Percentiles rank a stretch among this genome's conserved stretches.
These are phyloP conservation scores for Potamilus streckersoni DNA, from an alignment of 1,140 invertebrate genomes.

Conservation along the genomic window DNA sequence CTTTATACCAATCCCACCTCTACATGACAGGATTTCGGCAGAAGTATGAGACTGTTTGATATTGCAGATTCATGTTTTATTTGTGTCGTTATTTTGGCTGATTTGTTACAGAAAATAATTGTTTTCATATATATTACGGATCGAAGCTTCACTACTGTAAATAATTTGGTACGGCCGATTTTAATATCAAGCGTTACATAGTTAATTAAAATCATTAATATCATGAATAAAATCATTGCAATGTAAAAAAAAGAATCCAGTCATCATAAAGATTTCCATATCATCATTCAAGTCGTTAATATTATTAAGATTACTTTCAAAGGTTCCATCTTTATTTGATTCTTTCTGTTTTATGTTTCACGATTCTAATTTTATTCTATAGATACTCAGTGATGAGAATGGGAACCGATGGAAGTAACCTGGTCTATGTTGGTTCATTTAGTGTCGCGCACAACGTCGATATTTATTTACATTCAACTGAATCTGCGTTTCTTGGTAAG, in stretches of 20 bases:
- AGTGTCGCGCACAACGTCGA: constrained; percentile 39
- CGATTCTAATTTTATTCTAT: background rate
- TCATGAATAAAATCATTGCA: too few relatives aligned
- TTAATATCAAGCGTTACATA: background rate
- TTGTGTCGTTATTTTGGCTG: too few relatives aligned
- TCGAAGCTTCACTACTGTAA: background rate
- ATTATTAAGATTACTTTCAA: background rate
- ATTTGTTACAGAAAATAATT: background rate
- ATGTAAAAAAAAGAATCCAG: too few relatives aligned
- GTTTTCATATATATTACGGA: background rate
- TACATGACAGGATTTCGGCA: constrained; percentile 62
- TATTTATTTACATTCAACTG: constrained; percentile 43
- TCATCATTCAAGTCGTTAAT: background rate
- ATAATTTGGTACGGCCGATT: too few relatives aligned
- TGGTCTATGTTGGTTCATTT: constrained; percentile 33
- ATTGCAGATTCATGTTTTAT: too few relatives aligned
- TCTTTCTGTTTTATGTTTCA: background rate
- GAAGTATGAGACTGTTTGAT: constrained; percentile 12
- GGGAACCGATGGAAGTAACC: constrained; percentile 21
- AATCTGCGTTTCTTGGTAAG: constrained; percentile 30
- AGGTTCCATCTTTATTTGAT: background rate
- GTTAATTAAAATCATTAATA: background rate
- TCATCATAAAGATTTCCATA: too few relatives aligned
- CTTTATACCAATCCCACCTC: constrained; percentile 61
- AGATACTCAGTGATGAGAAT: constrained; percentile 40